phyloP scores from a whole-genome alignment of 92 coral and sea anemone genomes.

The Parazoanthus atlanticus region DNA sequence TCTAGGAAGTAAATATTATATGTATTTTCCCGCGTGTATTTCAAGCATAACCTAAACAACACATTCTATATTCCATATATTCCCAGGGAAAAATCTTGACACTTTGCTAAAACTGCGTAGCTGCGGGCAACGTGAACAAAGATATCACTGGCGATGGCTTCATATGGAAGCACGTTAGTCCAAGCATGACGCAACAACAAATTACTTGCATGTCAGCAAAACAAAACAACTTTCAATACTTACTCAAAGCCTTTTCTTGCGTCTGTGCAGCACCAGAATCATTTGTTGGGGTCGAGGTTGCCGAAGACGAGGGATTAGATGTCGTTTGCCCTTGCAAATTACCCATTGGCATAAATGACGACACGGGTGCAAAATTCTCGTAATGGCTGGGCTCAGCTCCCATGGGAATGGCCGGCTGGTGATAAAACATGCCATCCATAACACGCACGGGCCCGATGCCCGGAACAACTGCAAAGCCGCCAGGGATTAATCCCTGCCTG shows the following conservation, averaged over 20 bases:
- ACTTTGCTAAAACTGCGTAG: constrained; percentile 17
- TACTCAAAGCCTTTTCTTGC: constrained; percentile 76
- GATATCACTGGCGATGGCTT: constrained; percentile 21
- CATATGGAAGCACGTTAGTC: constrained; percentile 21
- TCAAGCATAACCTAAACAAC: constrained; percentile 19
- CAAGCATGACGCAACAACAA: constrained; percentile 36
- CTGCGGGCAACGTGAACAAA: constrained; percentile 1
- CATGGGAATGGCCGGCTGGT: constrained; percentile 70
- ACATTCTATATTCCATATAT: constrained; percentile 2
- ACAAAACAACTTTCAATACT: constrained; percentile 52
- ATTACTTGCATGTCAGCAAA: constrained; percentile 39
- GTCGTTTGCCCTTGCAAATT: constrained; percentile 62
- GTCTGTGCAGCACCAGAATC: constrained; percentile 53
- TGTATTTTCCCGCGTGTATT: neutral
- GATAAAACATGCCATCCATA: constrained; percentile 78
- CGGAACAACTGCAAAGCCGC: constrained; percentile 79
- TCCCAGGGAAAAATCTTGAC: constrained; percentile 22
- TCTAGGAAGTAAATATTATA: neutral
- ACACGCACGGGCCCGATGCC: constrained; percentile 89
- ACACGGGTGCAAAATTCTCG: constrained; percentile 80
- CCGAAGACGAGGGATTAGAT: constrained; percentile 42
- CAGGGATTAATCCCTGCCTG: constrained; percentile 65
- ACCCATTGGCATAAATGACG: constrained; percentile 68
- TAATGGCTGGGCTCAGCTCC: constrained; percentile 79
- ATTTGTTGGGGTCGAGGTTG: constrained; percentile 36